These are phyloP conservation scores for Siniperca obscura DNA, from an alignment of 2,797 vertebrate genomes.

Conservation along the genomic window DNA sequence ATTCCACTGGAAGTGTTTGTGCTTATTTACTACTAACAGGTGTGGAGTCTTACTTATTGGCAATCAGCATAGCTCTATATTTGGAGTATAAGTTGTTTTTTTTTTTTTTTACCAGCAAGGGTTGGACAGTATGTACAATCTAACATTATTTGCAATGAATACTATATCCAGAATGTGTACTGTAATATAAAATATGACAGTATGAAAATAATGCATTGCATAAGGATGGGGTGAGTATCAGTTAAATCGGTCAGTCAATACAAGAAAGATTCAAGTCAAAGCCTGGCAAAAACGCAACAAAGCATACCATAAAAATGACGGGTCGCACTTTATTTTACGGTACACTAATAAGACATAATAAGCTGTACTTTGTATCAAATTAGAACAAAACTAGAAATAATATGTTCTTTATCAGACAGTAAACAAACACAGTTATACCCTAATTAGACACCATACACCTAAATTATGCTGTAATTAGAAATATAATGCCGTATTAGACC, in stretches of 20 bases:
- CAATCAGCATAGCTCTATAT: background rate
- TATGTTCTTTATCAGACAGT: too few species aligned
- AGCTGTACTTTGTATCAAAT: too few species aligned
- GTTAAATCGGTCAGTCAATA: background rate
- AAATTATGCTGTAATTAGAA: too few species aligned
- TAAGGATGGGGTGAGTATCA: background rate
- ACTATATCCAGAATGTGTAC: background rate
- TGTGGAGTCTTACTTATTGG: background rate
- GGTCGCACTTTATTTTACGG: too few species aligned
- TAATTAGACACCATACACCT: too few species aligned
- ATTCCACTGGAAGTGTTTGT: background rate
- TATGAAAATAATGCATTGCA: background rate
- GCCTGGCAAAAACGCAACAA: background rate
- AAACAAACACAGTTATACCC: too few species aligned
- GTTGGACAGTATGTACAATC: background rate
- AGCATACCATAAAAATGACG: background rate
- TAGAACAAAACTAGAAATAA: too few species aligned
- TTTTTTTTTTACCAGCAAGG: background rate
- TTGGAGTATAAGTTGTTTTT: background rate
- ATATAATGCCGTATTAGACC: too few species aligned
- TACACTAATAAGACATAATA: too few species aligned
- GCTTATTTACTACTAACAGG: slow-evolving; percentile 3
- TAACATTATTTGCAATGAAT: background rate
- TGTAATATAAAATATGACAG: background rate
- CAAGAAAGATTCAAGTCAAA: background rate